Base-by-base conservation (phyloP, 2,888 invertebrate genomes). In the Panorpa germanica region DNA sequence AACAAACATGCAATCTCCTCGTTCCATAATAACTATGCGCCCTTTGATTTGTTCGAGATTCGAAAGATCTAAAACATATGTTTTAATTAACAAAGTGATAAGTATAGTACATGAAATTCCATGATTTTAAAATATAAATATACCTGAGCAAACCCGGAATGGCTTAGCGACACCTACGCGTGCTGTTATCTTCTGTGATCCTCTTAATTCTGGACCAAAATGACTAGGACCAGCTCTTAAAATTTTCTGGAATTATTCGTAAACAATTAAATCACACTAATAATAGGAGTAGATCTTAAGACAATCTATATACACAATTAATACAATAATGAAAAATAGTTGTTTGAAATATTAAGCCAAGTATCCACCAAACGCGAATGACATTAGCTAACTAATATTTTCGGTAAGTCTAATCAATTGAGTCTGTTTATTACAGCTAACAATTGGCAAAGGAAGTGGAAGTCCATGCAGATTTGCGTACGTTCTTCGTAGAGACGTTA, bases 1-100 rank as follows among this genome's bases (percentile, higher is more conserved):
- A 3, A 93, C 74, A 51, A 93, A 98, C 60, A 91, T 91, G 52
- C 96, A 98, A 41, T 77, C 77, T 2, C 95, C 93, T 14, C 96
- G 66, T 46, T 77, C 72, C 34, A 88, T 72, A n/a, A 96, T 58
- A 1, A 70, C 83, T 41, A 96, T 80, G 43, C 70, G 75, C 1
- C 76, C 80, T 19, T 52, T 50, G 2, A 86, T 47, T 6, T 61
- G 53, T 0, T 60, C 54, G 5, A 60, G 48, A 45, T 80, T 74
- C 8, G 52, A 43, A 4, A 83, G 50, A 2, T 61, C 57, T 34
- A 26, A 12, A 25, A 5, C 11, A 25, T 11, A 25, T 13, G 14
- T 3, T 12, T 9, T 13, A 11, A 14, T 25, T 25, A n/a, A 9
- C 10, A 11, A 6, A 11, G 7, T 24, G 24, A 11, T 9, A n/a